phyloP scores from a whole-genome alignment of 2,888 invertebrate species.

The Calameuta pallipes region DNA sequence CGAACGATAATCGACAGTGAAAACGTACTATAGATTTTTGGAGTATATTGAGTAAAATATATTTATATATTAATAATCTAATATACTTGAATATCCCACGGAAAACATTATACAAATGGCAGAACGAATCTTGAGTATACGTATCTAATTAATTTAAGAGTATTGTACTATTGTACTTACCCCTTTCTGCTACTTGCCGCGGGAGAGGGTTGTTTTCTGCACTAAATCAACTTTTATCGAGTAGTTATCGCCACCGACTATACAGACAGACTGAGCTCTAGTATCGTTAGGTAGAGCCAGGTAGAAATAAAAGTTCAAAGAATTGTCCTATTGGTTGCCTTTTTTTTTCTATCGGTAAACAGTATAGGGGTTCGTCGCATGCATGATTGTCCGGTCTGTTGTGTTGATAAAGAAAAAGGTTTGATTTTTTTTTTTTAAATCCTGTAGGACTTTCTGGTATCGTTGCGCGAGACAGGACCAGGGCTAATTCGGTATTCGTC shows the following conservation, averaged over 20 bases:
- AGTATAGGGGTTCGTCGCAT: background rate
- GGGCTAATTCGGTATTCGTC: slow-evolving; percentile 48
- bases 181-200: background rate
- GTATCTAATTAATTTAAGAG: background rate
- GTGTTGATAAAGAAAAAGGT: background rate
- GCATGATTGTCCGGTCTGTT: background rate
- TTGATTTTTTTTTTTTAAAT: too few relatives aligned
- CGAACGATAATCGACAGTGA: background rate
- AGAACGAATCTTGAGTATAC: background rate
- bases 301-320: background rate
- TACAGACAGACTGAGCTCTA: background rate
- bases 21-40: background rate
- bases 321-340: background rate
- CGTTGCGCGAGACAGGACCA: slow-evolving; percentile 11
- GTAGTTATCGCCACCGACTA: slow-evolving; percentile 21
- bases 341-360: background rate
- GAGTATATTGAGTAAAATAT: background rate
- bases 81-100: background rate
- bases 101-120: background rate
- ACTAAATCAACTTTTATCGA: slow-evolving; percentile 40
- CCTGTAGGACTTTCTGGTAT: background rate
- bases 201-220: background rate
- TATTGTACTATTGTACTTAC: background rate
- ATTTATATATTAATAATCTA: background rate
- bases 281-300: background rate